Evolutionary conservation across 2,113 vertebrate genomes (phyloP), one percentile per base, ranked within the genome.

Genomic region (Spheniscus mendiculus): DNA sequence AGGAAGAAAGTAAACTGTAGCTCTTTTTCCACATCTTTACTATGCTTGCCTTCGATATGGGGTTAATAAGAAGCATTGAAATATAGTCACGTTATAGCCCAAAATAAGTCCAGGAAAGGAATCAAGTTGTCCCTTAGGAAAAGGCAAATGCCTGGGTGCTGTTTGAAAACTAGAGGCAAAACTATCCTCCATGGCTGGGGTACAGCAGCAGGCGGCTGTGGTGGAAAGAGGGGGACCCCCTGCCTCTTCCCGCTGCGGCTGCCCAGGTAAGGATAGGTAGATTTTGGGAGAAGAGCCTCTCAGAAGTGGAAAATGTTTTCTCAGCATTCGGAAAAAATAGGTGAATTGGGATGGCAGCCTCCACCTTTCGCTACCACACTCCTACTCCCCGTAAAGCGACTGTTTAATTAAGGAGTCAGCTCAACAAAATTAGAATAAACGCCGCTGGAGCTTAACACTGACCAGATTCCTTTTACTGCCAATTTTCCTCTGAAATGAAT

Each of bases 401-500:
- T 20, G 12, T 92, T 78, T 97, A 95, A 97, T 97, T 80, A 92
- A 56, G 29, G 79, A 94, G 18, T 77, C 63, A 71, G 44, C 67
- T 94, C 61, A 89, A 79, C 42, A 77, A 96, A 90, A 83, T 94
- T 79, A 89, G 34, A 86, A 92, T 56, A 94, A 95, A 74, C 3
- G 16, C 93, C 79, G 82, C 58, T 19, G 14, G 77, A 80, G 61
- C 62, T 93, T 84, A 86, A 94, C 29, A 14, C 70, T 95, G 70
- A 94, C 76, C 83, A 87, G 84, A 91, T 56, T 53, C n/a, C 40
- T 92, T 96, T 87, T 76, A 16, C 42, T 92, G 86, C 44, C 76
- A 87, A 77, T 85, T 96, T 83, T 88, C 62, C 72, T 69, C 42
- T 11, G 11, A 82, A 97, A 97, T 95, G 66, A 95, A 83, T 50